phyloP scores from a whole-genome alignment of 2,797 vertebrate species.

The Enoplosus armatus region DNA sequence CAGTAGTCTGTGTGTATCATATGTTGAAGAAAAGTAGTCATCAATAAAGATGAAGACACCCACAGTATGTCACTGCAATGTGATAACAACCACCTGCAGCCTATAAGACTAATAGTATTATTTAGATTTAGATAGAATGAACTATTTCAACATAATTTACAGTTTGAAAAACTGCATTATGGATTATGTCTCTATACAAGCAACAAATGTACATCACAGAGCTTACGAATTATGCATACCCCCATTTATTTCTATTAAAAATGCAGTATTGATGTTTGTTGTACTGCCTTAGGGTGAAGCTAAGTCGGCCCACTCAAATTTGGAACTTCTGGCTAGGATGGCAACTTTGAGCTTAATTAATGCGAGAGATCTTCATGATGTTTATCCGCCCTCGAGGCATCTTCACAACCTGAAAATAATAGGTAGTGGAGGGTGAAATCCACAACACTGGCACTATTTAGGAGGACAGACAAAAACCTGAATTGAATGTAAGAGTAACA shows the following conservation, averaged over 20 bases:
- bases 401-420: slow-evolving; percentile 58
- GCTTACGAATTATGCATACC: slow-evolving; percentile 66
- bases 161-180: slow-evolving; percentile 45
- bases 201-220: slow-evolving; percentile 53
- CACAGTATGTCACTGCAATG: neutral
- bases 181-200: slow-evolving; percentile 38
- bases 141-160: slow-evolving; percentile 36
- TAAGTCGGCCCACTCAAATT: slow-evolving; percentile 59
- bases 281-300: slow-evolving; percentile 56
- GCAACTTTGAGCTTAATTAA: slow-evolving; percentile 69
- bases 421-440: slow-evolving; percentile 27
- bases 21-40: neutral
- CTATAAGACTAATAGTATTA: slow-evolving; percentile 25
- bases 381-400: slow-evolving; percentile 56
- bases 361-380: slow-evolving; percentile 58
- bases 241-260: slow-evolving; percentile 68
- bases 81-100: slow-evolving; percentile 40
- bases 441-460: slow-evolving; percentile 15
- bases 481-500: slow-evolving; percentile 28
- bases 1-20: neutral
- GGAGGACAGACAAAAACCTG: slow-evolving; percentile 9
- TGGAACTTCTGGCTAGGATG: slow-evolving; percentile 51
- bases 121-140: slow-evolving; percentile 25
- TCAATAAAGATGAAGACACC: neutral
- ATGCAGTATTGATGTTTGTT: slow-evolving; percentile 77